Percentiles rank a stretch among this genome's conserved stretches.
These are phyloP conservation scores for Scolopax rusticola DNA, from an alignment of 2,797 vertebrate species.

Conservation along the genomic window DNA sequence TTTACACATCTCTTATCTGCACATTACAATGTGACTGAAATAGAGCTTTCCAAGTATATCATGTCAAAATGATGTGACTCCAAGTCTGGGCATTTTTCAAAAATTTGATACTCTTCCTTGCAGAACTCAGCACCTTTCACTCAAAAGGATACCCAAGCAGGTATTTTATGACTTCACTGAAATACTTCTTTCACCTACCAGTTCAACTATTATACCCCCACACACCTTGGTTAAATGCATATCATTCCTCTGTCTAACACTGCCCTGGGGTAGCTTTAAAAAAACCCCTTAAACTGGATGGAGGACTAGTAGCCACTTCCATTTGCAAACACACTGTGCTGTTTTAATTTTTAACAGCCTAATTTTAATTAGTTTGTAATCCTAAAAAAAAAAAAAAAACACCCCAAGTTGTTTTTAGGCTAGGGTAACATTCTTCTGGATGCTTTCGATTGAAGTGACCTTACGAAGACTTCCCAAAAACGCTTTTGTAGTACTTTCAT, in stretches of 20 bases:
- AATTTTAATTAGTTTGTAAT: background rate
- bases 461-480: background rate
- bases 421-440: background rate
- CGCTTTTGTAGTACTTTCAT: background rate
- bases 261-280: background rate
- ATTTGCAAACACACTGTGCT: background rate
- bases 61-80: background rate
- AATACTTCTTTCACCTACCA: background rate
- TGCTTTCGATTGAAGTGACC: background rate
- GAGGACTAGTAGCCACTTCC: background rate
- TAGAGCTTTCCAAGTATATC: background rate
- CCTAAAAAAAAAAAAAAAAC: background rate
- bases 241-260: background rate
- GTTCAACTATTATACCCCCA: background rate
- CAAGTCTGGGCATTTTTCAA: background rate
- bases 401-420: background rate
- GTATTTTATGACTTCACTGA: background rate
- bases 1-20: background rate
- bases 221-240: background rate
- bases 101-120: background rate
- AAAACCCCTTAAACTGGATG: accelerated
- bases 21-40: background rate
- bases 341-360: background rate
- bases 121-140: background rate
- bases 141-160: background rate